A percentile compares a stretch with the other conserved stretches of the same genome.
Evolutionary conservation across 2,113 vertebrate genomes (phyloP).

Genomic region (Caranx melampygus): DNA sequence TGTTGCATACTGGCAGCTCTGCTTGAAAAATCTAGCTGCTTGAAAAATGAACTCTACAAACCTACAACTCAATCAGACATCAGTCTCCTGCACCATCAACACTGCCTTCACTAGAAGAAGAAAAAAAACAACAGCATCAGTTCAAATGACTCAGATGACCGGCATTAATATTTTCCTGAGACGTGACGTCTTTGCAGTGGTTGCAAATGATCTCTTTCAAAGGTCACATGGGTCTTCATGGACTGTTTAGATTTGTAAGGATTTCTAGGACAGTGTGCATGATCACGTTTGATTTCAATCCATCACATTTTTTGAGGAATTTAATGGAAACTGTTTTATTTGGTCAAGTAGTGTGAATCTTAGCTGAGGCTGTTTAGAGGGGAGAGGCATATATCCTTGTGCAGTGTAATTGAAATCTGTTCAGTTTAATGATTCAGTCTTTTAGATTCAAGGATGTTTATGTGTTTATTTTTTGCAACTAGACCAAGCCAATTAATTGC

Average conservation of each 20-base stretch:
- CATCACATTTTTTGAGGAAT: conserved; percentile 3
- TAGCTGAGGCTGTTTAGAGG: conserved; percentile 4
- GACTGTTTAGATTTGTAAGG: background rate
- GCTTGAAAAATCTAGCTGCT: background rate
- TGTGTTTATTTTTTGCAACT: background rate
- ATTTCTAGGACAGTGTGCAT: background rate
- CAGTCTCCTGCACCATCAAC: background rate
- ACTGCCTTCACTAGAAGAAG: conserved; percentile 9
- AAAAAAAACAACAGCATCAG: conserved; percentile 1
- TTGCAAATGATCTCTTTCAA: background rate
- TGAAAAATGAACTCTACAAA: background rate
- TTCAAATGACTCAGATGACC: background rate
- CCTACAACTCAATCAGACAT: background rate
- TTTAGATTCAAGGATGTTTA: conserved; percentile 1
- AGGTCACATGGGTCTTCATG: background rate
- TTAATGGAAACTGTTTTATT: conserved; percentile 8
- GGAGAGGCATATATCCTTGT: conserved; percentile 14
- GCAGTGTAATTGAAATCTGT: conserved; percentile 33
- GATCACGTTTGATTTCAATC: background rate
- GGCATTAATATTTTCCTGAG: background rate
- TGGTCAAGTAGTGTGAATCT: conserved; percentile 7
- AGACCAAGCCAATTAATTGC: background rate
- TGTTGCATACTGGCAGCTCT: background rate
- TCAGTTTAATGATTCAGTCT: conserved; percentile 12
- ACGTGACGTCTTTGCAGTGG: background rate